These are phyloP conservation scores for Anguilla obscura DNA, from an alignment of 2,797 vertebrate genomes.

Conservation along the genomic window DNA sequence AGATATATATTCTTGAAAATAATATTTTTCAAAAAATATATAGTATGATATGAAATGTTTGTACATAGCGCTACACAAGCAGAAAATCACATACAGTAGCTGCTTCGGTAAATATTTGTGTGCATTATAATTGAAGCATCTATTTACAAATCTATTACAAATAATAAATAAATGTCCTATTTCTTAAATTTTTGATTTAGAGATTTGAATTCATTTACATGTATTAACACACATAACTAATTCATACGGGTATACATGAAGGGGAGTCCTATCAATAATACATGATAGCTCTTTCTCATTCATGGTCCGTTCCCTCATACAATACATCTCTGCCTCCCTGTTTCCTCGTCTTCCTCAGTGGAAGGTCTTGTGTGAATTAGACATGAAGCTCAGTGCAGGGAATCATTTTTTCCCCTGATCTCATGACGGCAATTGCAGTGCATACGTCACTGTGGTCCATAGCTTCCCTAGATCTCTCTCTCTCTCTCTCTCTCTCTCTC, in stretches of 20 bases:
- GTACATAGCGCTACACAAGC: background rate
- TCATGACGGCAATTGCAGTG: slow-evolving; percentile 20
- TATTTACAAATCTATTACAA: background rate
- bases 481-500: background rate
- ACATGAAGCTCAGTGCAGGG: slow-evolving; percentile 8
- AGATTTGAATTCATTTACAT: slow-evolving; percentile 13
- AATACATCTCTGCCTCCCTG: background rate
- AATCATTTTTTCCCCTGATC: slow-evolving; percentile 38
- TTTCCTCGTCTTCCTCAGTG: background rate
- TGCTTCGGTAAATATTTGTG: background rate
- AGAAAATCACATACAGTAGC: background rate
- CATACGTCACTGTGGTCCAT: slow-evolving; percentile 30
- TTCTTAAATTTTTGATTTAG: slow-evolving; percentile 10
- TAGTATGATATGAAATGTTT: background rate
- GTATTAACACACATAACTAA: background rate
- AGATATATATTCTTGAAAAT: background rate
- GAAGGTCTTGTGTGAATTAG: background rate
- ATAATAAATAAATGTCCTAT: background rate
- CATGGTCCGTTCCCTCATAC: background rate
- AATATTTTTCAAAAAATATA: background rate
- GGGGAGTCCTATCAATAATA: slow-evolving; percentile 19
- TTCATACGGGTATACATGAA: slow-evolving; percentile 16
- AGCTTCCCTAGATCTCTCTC: background rate
- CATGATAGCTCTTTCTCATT: background rate
- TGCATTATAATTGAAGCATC: background rate